phyloP scores from a whole-genome alignment of 2,113 vertebrate genomes.

The Syrmaticus mikado region DNA sequence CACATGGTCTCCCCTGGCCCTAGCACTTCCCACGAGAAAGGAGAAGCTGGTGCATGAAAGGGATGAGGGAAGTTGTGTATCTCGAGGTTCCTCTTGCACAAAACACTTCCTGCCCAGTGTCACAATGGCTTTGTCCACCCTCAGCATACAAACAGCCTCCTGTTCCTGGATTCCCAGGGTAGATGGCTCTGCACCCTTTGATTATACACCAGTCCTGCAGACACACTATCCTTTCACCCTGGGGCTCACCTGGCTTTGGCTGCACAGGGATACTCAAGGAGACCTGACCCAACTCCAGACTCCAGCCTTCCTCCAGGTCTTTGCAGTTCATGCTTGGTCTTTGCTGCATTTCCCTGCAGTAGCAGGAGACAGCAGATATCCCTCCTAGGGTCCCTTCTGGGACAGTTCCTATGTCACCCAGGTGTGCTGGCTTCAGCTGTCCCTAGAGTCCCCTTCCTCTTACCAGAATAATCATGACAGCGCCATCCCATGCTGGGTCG shows the following conservation, averaged over 20 bases:
- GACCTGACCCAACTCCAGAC: accelerated
- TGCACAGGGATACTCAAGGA: background rate
- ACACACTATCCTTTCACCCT: background rate
- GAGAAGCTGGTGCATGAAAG: background rate
- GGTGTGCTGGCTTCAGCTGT: background rate
- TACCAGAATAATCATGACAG: background rate
- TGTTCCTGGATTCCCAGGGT: background rate
- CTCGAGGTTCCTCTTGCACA: background rate
- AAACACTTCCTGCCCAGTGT: accelerated
- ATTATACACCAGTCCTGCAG: background rate
- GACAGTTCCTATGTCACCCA: background rate
- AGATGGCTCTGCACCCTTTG: background rate
- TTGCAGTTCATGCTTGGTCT: background rate
- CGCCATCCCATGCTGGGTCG: no score
- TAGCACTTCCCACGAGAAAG: background rate
- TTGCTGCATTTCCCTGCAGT: background rate
- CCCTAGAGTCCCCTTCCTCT: background rate
- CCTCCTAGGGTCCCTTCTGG: accelerated
- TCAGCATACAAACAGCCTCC: accelerated
- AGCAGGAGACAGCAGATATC: background rate
- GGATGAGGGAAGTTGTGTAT: accelerated
- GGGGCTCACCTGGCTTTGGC: background rate
- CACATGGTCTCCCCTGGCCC: background rate
- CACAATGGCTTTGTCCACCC: background rate
- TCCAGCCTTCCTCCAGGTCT: background rate